These are phyloP conservation scores for Oryzias curvinotus DNA, from an alignment of 2,113 vertebrate genomes.

Conservation along the genomic window DNA sequence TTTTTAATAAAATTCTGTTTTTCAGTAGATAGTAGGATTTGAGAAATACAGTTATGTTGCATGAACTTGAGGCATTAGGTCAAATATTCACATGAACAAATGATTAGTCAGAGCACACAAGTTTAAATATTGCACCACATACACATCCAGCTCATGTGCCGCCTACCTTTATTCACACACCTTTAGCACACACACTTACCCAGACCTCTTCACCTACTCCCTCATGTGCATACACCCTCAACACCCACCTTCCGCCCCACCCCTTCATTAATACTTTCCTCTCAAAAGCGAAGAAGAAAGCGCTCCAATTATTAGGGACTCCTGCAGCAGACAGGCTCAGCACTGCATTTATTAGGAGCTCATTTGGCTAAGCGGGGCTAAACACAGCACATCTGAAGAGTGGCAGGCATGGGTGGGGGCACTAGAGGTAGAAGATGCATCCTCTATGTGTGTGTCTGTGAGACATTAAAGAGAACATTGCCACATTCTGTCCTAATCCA, in stretches of 20 bases:
- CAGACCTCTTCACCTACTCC: background rate
- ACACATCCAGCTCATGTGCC: constrained; percentile 17
- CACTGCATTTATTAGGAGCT: constrained; percentile 72
- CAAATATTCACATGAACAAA: background rate
- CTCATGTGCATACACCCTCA: constrained; percentile 26
- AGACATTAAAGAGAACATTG: constrained; percentile 78
- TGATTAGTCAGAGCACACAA: background rate
- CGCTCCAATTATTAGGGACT: constrained; percentile 69
- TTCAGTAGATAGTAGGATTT: too few relatives aligned
- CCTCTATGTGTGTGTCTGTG: constrained; percentile 38
- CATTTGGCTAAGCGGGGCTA: constrained; percentile 77
- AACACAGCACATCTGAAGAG: constrained; percentile 55
- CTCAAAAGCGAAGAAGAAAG: constrained; percentile 65
- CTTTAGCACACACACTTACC: constrained; percentile 43
- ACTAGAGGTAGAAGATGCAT: constrained; percentile 43
- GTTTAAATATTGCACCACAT: background rate
- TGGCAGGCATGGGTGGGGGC: constrained; percentile 4
- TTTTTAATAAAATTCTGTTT: too few relatives aligned
- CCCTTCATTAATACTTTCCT: constrained; percentile 67
- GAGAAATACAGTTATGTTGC: too few relatives aligned
- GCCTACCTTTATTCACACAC: constrained; percentile 20
- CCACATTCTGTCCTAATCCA: constrained; percentile 76
- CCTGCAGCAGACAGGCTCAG: constrained; percentile 62
- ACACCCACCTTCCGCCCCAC: constrained; percentile 54
- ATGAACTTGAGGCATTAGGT: background rate